phyloP scores from a whole-genome alignment of 1,140 invertebrate species.

The Rhizoglyphus robini region DNA sequence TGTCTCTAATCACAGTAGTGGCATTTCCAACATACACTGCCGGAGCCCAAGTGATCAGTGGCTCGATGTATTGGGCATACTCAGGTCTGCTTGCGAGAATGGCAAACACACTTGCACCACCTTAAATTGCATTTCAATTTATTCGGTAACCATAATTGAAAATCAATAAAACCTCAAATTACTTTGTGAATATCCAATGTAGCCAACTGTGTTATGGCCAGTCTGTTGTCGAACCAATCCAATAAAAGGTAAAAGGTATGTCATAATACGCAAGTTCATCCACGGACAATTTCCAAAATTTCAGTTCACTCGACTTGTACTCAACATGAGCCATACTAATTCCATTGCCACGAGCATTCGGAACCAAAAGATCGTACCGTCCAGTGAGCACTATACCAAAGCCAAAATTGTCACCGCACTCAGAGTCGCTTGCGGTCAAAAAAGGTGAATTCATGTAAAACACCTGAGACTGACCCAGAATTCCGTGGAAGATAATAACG shows the following conservation, averaged over 20 bases:
- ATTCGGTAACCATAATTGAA: no score
- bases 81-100: constrained; percentile 47
- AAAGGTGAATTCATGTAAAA: constrained; percentile 51
- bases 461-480: constrained; percentile 55
- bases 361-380: constrained; percentile 31
- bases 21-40: no score
- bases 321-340: no score
- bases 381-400: constrained; percentile 32
- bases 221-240: constrained; percentile 39
- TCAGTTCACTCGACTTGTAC: not conserved
- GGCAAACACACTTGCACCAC: no score
- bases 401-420: no score
- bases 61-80: constrained; percentile 44
- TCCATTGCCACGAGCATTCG: constrained; percentile 31
- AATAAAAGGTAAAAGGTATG: constrained; percentile 38
- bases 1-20: no score
- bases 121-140: no score
- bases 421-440: constrained; percentile 17
- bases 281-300: constrained; percentile 35
- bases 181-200: constrained; percentile 51
- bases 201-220: constrained; percentile 42
- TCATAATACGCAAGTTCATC: constrained; percentile 35
- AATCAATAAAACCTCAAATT: no score
- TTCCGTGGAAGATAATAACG: constrained; percentile 64
- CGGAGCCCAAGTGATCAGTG: constrained; percentile 52